phyloP scores from a whole-genome alignment of 2,113 vertebrate genomes.

The Cynoglossus semilaevis region DNA sequence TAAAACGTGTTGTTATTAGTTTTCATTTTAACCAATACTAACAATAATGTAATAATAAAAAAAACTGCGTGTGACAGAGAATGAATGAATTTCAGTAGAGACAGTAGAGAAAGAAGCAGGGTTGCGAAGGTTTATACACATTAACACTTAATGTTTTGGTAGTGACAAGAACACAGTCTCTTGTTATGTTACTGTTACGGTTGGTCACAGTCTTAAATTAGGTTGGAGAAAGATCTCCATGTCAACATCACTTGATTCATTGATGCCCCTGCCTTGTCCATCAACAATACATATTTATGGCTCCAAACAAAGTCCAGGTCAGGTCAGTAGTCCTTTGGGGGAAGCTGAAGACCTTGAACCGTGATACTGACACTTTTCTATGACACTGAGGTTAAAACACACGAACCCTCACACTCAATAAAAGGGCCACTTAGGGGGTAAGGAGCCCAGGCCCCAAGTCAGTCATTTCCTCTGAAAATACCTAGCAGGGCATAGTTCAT shows the following conservation, averaged over 20 bases:
- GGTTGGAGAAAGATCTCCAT: constrained; percentile 10
- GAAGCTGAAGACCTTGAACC: constrained; percentile 15
- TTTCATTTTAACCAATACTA: neutral
- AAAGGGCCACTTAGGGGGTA: constrained; percentile 34
- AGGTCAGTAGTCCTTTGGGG: constrained; percentile 31
- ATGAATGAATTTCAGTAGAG: no score
- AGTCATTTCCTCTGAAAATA: constrained; percentile 68
- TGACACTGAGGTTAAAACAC: constrained; percentile 51
- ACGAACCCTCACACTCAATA: constrained; percentile 53
- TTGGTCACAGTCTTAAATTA: constrained; percentile 5
- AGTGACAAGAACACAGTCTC: no score
- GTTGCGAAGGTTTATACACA: no score
- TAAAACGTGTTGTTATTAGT: constrained; percentile 21
- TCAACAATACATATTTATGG: constrained; percentile 52
- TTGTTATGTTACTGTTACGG: no score
- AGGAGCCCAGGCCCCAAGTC: constrained; percentile 31
- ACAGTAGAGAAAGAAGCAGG: no score
- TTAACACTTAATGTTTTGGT: no score
- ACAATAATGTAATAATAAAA: no score
- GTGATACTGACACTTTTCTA: constrained; percentile 15
- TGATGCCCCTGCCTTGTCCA: constrained; percentile 8
- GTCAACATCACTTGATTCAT: constrained; percentile 16
- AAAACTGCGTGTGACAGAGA: no score
- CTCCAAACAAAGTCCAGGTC: constrained; percentile 28
- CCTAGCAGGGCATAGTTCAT: constrained; percentile 40